Conservation (phyloP, 2,888 invertebrate species). For the Serrognathus titanus region DNA sequence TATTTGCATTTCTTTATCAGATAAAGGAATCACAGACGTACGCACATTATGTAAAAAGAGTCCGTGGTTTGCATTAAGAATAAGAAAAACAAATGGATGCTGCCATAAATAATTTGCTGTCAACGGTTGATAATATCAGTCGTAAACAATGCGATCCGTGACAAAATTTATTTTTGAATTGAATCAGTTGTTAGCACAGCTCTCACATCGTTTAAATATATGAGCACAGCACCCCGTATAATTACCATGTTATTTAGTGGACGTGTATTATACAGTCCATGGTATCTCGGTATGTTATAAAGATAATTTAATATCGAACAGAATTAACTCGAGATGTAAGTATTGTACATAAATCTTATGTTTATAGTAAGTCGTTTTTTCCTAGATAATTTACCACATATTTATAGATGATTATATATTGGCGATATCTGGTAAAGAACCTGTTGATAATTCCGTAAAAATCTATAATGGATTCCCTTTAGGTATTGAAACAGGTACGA, state of each 20-base stretch:
- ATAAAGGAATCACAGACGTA: too few species aligned
- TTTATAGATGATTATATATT: conserved; percentile 16
- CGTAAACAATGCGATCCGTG: neutral
- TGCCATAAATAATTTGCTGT: neutral
- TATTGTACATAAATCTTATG: conserved; percentile 15
- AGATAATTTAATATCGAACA: conserved; percentile 18
- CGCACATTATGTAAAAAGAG: too few species aligned
- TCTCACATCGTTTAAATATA: conserved; percentile 4
- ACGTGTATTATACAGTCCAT: conserved; percentile 17
- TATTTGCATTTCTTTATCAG: too few species aligned
- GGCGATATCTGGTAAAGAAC: conserved; percentile 7
- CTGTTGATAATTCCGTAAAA: conserved; percentile 10
- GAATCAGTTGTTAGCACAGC: conserved; percentile 1
- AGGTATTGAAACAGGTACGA: conserved; percentile 6
- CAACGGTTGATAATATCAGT: neutral
- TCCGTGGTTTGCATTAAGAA: too few species aligned
- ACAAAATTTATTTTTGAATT: conserved; percentile 1
- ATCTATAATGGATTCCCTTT: conserved; percentile 10
- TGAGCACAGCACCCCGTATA: conserved; percentile 14
- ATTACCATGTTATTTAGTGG: conserved; percentile 14
- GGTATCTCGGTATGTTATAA: conserved; percentile 14
- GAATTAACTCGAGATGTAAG: conserved; percentile 16
- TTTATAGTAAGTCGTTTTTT: conserved; percentile 15
- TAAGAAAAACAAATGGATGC: too few species aligned
- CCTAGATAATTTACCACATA: conserved; percentile 14